phyloP scores from a whole-genome alignment of 2,113 vertebrate genomes.

The Polypterus bichir region DNA sequence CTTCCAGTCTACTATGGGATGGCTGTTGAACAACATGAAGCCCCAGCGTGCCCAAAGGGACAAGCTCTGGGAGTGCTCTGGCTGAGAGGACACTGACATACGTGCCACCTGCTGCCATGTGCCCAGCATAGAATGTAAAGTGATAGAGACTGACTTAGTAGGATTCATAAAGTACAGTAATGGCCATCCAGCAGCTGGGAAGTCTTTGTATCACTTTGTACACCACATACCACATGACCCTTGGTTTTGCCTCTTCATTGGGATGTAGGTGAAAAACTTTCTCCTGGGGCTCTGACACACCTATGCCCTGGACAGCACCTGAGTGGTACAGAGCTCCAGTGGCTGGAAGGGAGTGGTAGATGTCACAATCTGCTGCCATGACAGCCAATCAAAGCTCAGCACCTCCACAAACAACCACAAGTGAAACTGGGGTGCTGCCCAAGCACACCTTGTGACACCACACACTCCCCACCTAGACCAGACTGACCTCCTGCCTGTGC shows the following conservation, averaged over 20 bases:
- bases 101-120: slow-evolving; percentile 53
- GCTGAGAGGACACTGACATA: slow-evolving; percentile 18
- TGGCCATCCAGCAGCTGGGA: background rate
- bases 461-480: no score
- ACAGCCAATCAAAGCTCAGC: slow-evolving; percentile 13
- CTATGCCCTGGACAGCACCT: slow-evolving; percentile 43
- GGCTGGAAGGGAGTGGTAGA: slow-evolving; percentile 6
- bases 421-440: slow-evolving; percentile 6
- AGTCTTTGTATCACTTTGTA: no score
- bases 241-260: no score
- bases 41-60: slow-evolving; percentile 17
- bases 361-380: slow-evolving; percentile 57
- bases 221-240: no score
- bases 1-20: slow-evolving; percentile 25
- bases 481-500: no score
- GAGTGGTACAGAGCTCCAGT: slow-evolving; percentile 25
- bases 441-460: background rate
- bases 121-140: slow-evolving; percentile 49
- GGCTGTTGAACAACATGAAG: slow-evolving; percentile 10
- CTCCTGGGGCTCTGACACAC: slow-evolving; percentile 30
- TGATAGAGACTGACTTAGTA: slow-evolving; percentile 34
- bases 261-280: slow-evolving; percentile 42
- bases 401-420: slow-evolving; percentile 15
- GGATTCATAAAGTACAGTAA: slow-evolving; percentile 40
- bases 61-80: slow-evolving; percentile 26